These are phyloP conservation scores for Drosophila melanosoma DNA, from an alignment of 2,888 invertebrate genomes.

Conservation along the genomic window DNA sequence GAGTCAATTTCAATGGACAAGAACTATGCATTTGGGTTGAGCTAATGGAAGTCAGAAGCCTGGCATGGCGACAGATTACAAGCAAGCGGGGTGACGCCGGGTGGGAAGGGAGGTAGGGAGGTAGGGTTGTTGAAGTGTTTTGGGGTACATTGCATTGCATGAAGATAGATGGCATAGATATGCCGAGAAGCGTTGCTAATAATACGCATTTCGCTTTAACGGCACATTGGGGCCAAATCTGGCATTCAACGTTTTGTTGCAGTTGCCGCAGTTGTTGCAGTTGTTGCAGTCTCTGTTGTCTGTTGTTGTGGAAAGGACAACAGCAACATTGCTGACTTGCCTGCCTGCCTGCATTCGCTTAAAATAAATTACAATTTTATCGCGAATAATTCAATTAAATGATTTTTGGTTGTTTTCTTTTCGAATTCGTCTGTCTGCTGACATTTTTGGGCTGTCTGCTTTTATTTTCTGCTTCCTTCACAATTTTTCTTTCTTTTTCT, in stretches of 20 bases:
- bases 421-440: conserved; percentile 32
- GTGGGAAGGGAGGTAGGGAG: background rate
- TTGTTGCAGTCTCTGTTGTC: conserved; percentile 59
- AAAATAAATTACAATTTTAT: conserved; percentile 71
- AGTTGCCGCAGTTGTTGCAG: conserved; percentile 25
- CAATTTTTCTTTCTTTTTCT: conserved; percentile 18
- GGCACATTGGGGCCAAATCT: conserved; percentile 67
- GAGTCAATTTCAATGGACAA: conserved; percentile 33
- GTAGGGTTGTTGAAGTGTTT: background rate
- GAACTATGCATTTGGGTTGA: conserved; percentile 44
- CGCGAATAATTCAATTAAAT: conserved; percentile 71
- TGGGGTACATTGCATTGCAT: conserved; percentile 16
- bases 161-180: conserved; percentile 65
- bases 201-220: conserved; percentile 66
- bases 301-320: conserved; percentile 48
- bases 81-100: background rate
- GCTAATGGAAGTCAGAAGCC: conserved; percentile 30
- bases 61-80: background rate
- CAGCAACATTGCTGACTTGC: conserved; percentile 17
- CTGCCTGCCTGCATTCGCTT: conserved; percentile 12
- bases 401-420: conserved; percentile 54
- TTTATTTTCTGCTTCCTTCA: conserved; percentile 19
- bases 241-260: conserved; percentile 48
- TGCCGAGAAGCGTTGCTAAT: conserved; percentile 53
- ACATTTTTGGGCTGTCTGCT: conserved; percentile 11